phyloP scores from a whole-genome alignment of 2,888 invertebrate species.

The Eupithecia abbreviata region DNA sequence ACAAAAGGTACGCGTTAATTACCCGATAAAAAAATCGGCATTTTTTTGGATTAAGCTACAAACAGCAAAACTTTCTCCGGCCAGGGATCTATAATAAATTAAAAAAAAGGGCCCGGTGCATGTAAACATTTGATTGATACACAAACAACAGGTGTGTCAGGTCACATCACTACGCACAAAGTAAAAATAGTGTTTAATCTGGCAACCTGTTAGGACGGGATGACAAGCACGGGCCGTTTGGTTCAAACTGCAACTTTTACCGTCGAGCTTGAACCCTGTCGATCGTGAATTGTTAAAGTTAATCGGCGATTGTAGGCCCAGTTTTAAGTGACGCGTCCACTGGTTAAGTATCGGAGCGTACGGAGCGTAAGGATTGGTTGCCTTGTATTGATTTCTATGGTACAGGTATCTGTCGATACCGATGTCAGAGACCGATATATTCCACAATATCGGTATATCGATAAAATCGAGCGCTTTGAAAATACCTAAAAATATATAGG shows the following conservation, averaged over 20 bases:
- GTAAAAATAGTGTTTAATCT: conserved; percentile 81
- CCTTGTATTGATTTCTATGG: no score
- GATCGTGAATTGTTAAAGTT: conserved; percentile 58
- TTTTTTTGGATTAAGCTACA: neutral
- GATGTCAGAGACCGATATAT: no score
- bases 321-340: conserved; percentile 16
- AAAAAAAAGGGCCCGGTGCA: neutral
- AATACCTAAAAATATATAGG: no score
- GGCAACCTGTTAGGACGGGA: conserved; percentile 77
- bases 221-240: conserved; percentile 52
- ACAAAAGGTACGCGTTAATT: no score
- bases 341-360: neutral
- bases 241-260: conserved; percentile 60
- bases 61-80: neutral
- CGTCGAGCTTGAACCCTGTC: conserved; percentile 53
- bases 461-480: no score
- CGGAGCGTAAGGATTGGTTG: no score
- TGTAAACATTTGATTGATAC: neutral
- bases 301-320: conserved; percentile 47
- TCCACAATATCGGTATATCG: no score
- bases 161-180: conserved; percentile 75
- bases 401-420: no score
- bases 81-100: neutral
- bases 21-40: neutral
- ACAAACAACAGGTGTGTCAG: conserved; percentile 73